Base-by-base conservation (phyloP, 2,113 vertebrate genomes). In the Tyto alba region DNA sequence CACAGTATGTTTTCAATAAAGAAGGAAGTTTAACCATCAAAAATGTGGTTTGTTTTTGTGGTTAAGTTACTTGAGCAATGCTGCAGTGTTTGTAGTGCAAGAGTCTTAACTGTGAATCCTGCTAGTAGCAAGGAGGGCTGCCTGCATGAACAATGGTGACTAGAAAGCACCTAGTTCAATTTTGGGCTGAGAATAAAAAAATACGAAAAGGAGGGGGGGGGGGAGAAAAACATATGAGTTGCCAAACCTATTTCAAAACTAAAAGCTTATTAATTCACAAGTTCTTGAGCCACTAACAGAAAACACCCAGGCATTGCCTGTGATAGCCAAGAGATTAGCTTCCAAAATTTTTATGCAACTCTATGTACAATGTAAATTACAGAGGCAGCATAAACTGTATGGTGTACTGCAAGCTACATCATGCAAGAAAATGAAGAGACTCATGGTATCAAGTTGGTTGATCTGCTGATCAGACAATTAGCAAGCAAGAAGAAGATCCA, bases 181-280 rank as follows among this genome's bases (percentile, higher is more conserved):
- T 85, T 26, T 0, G 0, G 25, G 25, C 14, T 34, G 3, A 68
- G 6, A 47, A 48, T 3, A 0, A 11, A 74, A 41, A 19, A 53
- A 29, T n/a, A n/a, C n/a, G n/a, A 55, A 32, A 38, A 32, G 6
- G 19, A 13, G 5, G 2, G 7, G 3, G 6, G 7, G 3, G 7
- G 7, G 9, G 17, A 11, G 32, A 32, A 8, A 55, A 48, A 64
- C 7, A 67, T 3, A 4, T 0, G 10, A 69, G 21, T 30, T 93
- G 41, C 32, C 83, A 69, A 91, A 90, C 3, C 22, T 57, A 66
- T 56, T 91, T 78, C 52, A 60, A 91, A 93, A 82, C 32, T 64
- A 43, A 78, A 72, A 64, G 17, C 25, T 85, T 63, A 69, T 40
- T 47, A 84, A 75, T 21, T 85, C 26, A 27, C 3, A 68, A 21